Conservation (phyloP, 2,888 invertebrate species). For the Parnassius glacialis region DNA sequence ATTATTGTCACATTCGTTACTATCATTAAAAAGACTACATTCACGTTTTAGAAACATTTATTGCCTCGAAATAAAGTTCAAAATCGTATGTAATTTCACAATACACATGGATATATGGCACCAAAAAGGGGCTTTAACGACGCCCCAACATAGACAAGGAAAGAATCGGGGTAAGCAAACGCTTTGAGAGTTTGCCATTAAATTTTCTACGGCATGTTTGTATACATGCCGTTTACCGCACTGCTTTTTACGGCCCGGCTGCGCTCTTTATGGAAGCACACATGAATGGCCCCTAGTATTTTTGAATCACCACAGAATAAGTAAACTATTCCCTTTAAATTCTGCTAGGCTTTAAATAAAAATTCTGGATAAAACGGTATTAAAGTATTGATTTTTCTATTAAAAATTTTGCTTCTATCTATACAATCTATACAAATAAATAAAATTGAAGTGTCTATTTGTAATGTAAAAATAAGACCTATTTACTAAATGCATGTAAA, state of each 20-base stretch:
- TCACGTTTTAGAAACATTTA: not conserved
- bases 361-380: too few species aligned
- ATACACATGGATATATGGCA: not conserved
- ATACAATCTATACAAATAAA: too few species aligned
- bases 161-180: constrained; percentile 20
- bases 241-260: constrained; percentile 8
- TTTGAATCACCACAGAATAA: not conserved
- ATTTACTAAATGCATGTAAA: too few species aligned
- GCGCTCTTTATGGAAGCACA: constrained; percentile 1
- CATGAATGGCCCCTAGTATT: constrained; percentile 7
- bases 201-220: constrained; percentile 6
- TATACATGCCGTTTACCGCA: constrained; percentile 8
- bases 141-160: constrained; percentile 3
- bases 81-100: not conserved
- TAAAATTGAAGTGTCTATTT: too few species aligned
- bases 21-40: not conserved
- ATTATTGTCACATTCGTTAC: not conserved
- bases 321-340: too few species aligned
- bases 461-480: too few species aligned
- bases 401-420: too few species aligned
- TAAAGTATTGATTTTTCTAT: too few species aligned
- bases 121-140: constrained; percentile 17
- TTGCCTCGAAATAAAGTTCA: not conserved
- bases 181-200: constrained; percentile 18
- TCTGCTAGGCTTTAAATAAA: too few species aligned